Percentiles rank a stretch among this genome's conserved stretches.
phyloP scores from a whole-genome alignment of 1,140 invertebrate species.

The Drosophila parabipectinata region DNA sequence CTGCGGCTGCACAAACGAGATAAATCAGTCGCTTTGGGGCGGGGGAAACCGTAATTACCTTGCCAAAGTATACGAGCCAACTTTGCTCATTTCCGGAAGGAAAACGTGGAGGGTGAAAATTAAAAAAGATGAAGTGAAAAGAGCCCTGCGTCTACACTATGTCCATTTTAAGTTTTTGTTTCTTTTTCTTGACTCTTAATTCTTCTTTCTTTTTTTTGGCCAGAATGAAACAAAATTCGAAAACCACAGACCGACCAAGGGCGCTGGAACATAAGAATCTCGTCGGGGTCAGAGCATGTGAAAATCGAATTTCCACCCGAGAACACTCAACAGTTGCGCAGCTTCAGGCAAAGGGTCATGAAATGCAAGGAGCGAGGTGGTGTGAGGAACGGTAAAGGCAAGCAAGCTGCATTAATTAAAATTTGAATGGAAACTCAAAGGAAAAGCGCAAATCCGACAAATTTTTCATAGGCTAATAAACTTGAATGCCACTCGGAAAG shows the following conservation, averaged over 20 bases:
- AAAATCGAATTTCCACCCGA: conserved; percentile 52
- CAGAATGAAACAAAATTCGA: conserved; percentile 51
- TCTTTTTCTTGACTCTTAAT: neutral
- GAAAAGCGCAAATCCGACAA: conserved; percentile 76
- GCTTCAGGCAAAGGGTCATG: conserved; percentile 4
- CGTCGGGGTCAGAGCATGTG: conserved; percentile 57
- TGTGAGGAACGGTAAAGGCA: neutral
- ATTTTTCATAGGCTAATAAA: conserved; percentile 83
- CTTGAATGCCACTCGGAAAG: conserved; percentile 71
- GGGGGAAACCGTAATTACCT: conserved; percentile 60
- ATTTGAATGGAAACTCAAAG: conserved; percentile 76
- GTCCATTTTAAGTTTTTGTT: conserved; percentile 25
- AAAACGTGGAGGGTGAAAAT: conserved; percentile 54
- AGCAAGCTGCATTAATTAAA: conserved; percentile 74
- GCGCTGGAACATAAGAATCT: conserved; percentile 55
- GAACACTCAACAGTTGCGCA: conserved; percentile 29
- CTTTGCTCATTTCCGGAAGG: conserved; percentile 54
- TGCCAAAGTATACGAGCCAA: conserved; percentile 39
- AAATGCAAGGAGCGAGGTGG: neutral
- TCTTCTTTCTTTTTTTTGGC: conserved; percentile 1
- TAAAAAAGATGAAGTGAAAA: conserved; percentile 58
- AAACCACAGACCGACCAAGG: conserved; percentile 52
- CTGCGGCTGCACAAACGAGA: conserved; percentile 33
- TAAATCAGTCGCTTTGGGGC: conserved; percentile 31
- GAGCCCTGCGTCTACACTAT: conserved; percentile 35